Percentiles rank a stretch among this genome's conserved stretches.
phyloP scores from a whole-genome alignment of 92 coral and sea anemone species.

The Actinernus sp. region DNA sequence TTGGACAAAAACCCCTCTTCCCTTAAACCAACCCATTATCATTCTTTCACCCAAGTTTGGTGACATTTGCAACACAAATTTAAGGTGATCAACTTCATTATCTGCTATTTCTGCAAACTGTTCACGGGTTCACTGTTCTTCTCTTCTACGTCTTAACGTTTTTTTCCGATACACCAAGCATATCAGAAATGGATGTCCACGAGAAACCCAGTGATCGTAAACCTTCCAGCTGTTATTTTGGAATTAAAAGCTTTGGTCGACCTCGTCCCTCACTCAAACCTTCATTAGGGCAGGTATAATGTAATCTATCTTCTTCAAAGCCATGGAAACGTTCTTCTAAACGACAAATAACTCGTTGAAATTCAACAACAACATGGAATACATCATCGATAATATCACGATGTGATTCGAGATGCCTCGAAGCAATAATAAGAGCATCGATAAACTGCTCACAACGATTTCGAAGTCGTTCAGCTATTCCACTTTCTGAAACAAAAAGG shows the following conservation, averaged over 20 bases:
- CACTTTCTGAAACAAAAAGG: constrained; percentile 17
- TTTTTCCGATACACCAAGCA: constrained; percentile 61
- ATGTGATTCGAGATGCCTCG: constrained; percentile 12
- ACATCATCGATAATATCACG: constrained; percentile 1
- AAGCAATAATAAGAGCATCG: constrained; percentile 4
- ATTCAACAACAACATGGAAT: constrained; percentile 15
- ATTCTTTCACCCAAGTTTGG: constrained; percentile 76
- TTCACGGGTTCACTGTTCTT: constrained; percentile 1
- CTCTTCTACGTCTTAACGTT: constrained; percentile 41
- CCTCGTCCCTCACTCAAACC: constrained; percentile 21
- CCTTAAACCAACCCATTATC: constrained; percentile 57
- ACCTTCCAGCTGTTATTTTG: constrained; percentile 58
- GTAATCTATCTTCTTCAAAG: constrained; percentile 3
- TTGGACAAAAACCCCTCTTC: constrained; percentile 63
- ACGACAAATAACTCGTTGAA: constrained; percentile 26
- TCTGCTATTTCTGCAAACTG: constrained; percentile 60
- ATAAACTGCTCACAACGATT: constrained; percentile 24
- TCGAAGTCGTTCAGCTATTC: constrained; percentile 16
- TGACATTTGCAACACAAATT: constrained; percentile 48
- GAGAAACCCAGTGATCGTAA: constrained; percentile 56
- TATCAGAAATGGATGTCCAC: constrained; percentile 38
- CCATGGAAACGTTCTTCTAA: constrained; percentile 48
- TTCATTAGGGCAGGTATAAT: constrained; percentile 44
- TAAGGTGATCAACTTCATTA: constrained; percentile 52
- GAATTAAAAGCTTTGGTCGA: constrained; percentile 54